Evolutionary conservation across 2,797 vertebrate species (phyloP).

Genomic region (Dicrostonyx torquatus): DNA sequence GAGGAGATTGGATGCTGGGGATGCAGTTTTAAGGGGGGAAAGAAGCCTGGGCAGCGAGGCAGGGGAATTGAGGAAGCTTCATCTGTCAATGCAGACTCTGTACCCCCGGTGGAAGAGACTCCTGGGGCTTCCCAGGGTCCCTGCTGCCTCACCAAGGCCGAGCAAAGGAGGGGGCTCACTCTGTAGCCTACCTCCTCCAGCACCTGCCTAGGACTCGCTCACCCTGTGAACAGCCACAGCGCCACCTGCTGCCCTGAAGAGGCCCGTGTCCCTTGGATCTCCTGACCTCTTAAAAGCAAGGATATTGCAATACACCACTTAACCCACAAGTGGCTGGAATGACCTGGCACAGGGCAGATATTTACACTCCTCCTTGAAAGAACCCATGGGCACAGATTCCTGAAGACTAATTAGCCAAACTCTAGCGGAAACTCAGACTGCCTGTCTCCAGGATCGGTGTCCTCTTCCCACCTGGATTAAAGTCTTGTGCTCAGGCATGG

Average conservation of each 20-base stretch:
- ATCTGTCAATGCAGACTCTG: neutral
- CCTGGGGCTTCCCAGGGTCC: neutral
- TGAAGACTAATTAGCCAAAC: neutral
- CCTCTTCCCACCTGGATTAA: neutral
- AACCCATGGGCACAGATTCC: neutral
- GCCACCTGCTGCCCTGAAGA: neutral
- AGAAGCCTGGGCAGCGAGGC: neutral
- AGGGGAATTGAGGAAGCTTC: neutral
- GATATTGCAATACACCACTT: accelerated
- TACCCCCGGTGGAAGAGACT: neutral
- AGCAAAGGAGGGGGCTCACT: accelerated
- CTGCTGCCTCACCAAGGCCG: neutral
- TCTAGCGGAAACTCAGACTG: neutral
- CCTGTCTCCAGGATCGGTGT: neutral
- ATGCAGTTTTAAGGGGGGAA: neutral
- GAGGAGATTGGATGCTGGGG: constrained; percentile 13
- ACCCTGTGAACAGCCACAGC: neutral
- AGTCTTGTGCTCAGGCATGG: too few species aligned
- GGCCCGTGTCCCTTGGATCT: accelerated
- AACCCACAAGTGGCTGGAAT: accelerated
- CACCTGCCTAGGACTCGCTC: neutral
- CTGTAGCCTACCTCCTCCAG: neutral
- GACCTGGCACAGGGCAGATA: neutral
- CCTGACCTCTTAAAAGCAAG: neutral
- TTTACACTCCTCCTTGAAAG: neutral